Conservation (phyloP, 2,797 vertebrate species). For the Gambusia yucatana region DNA sequence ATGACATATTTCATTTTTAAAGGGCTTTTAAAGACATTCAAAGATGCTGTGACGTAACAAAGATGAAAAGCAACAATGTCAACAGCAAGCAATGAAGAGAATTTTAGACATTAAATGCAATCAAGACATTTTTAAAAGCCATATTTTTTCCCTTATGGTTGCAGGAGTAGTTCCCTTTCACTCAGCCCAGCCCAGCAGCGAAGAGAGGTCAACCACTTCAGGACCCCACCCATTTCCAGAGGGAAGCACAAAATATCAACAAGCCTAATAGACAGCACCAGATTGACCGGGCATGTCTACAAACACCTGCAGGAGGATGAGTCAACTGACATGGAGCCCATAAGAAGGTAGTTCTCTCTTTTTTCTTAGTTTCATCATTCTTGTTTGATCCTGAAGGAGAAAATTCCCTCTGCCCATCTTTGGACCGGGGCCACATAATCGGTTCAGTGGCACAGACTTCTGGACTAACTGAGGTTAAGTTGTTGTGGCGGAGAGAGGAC, state of each 20-base stretch:
- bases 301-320: slow-evolving; percentile 82
- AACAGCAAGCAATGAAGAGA: too few relatives aligned
- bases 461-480: slow-evolving; percentile 54
- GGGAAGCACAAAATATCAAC: slow-evolving; percentile 69
- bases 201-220: slow-evolving; percentile 66
- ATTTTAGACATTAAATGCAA: too few relatives aligned
- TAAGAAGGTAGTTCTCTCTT: slow-evolving; percentile 66
- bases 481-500: slow-evolving; percentile 52
- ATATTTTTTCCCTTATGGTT: slow-evolving; percentile 19
- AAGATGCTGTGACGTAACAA: too few relatives aligned
- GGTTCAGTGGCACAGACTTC: slow-evolving; percentile 25
- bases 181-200: slow-evolving; percentile 74
- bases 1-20: too few relatives aligned
- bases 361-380: slow-evolving; percentile 23
- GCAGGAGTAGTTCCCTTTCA: slow-evolving; percentile 79
- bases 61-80: too few relatives aligned
- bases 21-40: too few relatives aligned
- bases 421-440: slow-evolving; percentile 19
- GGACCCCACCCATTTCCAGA: slow-evolving; percentile 79
- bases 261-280: slow-evolving; percentile 70
- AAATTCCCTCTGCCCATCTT: slow-evolving; percentile 14
- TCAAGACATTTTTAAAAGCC: not conserved
- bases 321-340: slow-evolving; percentile 69
- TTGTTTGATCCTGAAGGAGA: slow-evolving; percentile 15
- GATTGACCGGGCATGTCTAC: slow-evolving; percentile 73